Percentiles rank a stretch among this genome's conserved stretches.
phyloP scores from a whole-genome alignment of 2,797 vertebrate species.

The Agapornis canus region DNA sequence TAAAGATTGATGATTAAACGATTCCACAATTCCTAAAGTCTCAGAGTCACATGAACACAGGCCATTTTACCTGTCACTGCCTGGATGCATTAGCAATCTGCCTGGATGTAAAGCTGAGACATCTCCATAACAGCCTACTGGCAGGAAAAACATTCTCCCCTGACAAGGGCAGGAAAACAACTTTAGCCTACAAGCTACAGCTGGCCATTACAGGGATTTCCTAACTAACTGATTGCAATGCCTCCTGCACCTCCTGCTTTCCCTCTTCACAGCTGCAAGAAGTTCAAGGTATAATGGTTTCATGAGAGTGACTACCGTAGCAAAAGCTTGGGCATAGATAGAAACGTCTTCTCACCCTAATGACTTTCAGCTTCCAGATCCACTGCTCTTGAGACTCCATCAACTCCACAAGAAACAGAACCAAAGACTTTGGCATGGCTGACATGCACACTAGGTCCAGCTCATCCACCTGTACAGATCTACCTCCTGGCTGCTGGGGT shows the following conservation, averaged over 20 bases:
- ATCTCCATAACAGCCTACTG: background rate
- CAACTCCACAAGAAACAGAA: background rate
- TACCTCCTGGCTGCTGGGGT: background rate
- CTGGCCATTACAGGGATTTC: background rate
- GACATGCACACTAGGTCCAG: background rate
- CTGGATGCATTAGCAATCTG: background rate
- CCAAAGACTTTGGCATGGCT: background rate
- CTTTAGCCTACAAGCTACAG: background rate
- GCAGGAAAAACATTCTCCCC: background rate
- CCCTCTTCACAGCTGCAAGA: background rate
- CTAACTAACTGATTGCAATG: background rate
- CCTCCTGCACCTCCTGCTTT: background rate
- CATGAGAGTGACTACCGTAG: background rate
- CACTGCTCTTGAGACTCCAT: background rate
- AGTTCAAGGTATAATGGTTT: background rate
- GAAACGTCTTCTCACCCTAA: background rate
- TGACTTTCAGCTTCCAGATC: background rate
- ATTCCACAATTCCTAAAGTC: background rate
- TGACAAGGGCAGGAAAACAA: background rate
- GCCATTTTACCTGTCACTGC: background rate
- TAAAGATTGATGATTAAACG: background rate
- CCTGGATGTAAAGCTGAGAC: background rate
- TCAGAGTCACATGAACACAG: background rate
- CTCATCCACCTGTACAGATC: accelerated
- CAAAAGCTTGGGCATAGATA: background rate